Evolutionary conservation across 1,140 invertebrate genomes (phyloP), one percentile per base, ranked within the genome.

Genomic region (Sycobia sp.): DNA sequence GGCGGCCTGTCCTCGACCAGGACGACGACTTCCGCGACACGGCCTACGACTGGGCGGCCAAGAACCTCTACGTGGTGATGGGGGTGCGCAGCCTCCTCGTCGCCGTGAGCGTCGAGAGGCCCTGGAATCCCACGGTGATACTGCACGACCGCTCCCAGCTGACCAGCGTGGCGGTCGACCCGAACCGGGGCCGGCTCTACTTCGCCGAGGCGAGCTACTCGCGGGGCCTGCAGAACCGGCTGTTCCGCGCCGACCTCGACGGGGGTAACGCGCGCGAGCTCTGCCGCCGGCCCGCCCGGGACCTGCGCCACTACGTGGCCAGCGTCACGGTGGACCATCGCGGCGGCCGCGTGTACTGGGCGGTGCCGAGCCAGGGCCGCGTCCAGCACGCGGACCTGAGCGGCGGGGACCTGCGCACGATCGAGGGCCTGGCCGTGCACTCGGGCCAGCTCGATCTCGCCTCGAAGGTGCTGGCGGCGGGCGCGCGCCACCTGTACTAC

Each of bases 11-110:
- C 1, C 49, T 65, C 0, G 49, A 58, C 7, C 62, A 65, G 39
- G 62, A 58, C 10, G 62, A 65, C 41, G 62, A 65, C 13, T 65
- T 65, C 11, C 55, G 62, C 7, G 62, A 65, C 23, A 47, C 54
- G 46, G 22, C 47, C 27, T 65, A 58, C 27, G 62, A 65, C 27
- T 65, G 62, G 62, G 34, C 59, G 4, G 43, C 62, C 3, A 65
- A 58, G 38, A 65, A 59, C 9, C 55, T 65, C 3, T 65, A 53
- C 32, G 47, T 65, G 3, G 59, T 65, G 13, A 65, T 65, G 62
- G 62, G 62, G 13, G 20, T 53, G 0, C 54, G 62, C 3, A 58
- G 49, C 8, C 22, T 65, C 2, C 53, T 65, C 49, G 41, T 65
- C 2, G 62, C 62, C 0, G 55, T 65, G 1, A 65, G 54, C 22